phyloP scores from a whole-genome alignment of 2,888 invertebrate species.

The Pollenia amentaria region DNA sequence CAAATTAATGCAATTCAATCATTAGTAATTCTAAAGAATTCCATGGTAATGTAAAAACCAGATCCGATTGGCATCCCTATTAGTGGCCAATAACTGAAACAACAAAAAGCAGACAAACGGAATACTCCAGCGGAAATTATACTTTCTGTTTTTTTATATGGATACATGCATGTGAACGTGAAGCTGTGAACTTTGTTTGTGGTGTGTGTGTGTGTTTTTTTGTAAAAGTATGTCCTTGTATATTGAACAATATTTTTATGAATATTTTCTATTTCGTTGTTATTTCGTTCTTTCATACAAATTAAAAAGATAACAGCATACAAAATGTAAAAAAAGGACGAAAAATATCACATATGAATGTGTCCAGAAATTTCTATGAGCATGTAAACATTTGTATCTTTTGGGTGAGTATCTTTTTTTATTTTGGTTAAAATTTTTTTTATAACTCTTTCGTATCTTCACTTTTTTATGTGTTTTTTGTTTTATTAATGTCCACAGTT shows the following conservation, averaged over 20 bases:
- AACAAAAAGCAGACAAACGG: slow-evolving; percentile 6
- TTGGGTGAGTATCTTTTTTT: slow-evolving; percentile 8
- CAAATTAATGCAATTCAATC: too few relatives aligned
- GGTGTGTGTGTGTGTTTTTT: too few relatives aligned
- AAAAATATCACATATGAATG: slow-evolving; percentile 29
- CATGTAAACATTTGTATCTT: slow-evolving; percentile 24
- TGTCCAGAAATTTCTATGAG: slow-evolving; percentile 13
- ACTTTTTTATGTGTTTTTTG: background rate
- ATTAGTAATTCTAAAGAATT: too few relatives aligned
- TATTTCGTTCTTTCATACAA: slow-evolving; percentile 10
- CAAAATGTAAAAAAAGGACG: slow-evolving; percentile 7
- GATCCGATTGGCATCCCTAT: too few relatives aligned
- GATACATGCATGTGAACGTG: background rate
- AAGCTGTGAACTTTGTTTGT: background rate
- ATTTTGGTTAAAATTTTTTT: slow-evolving; percentile 4
- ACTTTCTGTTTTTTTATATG: slow-evolving; percentile 24
- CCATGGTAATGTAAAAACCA: too few relatives aligned
- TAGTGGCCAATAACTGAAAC: slow-evolving; percentile 36
- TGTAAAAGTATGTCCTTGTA: slow-evolving; percentile 29
- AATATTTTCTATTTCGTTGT: slow-evolving; percentile 18
- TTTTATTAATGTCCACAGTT: slow-evolving; percentile 17
- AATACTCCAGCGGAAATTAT: slow-evolving; percentile 62
- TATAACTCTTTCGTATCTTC: background rate
- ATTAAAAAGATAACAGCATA: slow-evolving; percentile 46
- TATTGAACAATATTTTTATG: background rate